Evolutionary conservation across 2,797 vertebrate genomes (phyloP).

Genomic region (Notolabrus celidotus): DNA sequence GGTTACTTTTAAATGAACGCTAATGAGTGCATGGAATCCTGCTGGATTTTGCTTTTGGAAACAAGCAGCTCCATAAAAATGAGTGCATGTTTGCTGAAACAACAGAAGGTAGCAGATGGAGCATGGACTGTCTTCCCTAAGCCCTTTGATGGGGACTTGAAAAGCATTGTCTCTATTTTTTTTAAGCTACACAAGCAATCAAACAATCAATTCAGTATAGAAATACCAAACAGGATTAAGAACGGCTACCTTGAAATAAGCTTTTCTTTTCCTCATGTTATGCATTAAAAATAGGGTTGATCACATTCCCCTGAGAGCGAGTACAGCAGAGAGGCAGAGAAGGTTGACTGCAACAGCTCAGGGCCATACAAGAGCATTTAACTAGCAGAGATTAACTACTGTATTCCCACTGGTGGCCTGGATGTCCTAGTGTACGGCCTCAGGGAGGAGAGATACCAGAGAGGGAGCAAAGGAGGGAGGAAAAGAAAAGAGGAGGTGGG

Average conservation of each 20-base stretch:
- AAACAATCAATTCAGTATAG: conserved; percentile 42
- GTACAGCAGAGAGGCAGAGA: conserved; percentile 63
- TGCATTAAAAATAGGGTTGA: conserved; percentile 60
- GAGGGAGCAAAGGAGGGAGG: conserved; percentile 29
- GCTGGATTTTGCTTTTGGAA: conserved; percentile 25
- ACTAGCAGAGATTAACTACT: conserved; percentile 82
- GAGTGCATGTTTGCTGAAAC: conserved; percentile 20
- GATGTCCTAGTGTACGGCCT: conserved; percentile 78
- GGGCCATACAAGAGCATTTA: conserved; percentile 82
- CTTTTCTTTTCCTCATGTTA: conserved; percentile 46
- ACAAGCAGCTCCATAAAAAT: conserved; percentile 13
- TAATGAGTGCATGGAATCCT: conserved; percentile 47
- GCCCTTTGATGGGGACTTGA: conserved; percentile 7
- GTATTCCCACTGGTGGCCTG: conserved; percentile 77
- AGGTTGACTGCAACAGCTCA: conserved; percentile 74
- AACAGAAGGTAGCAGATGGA: conserved; percentile 23
- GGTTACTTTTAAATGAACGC: conserved; percentile 54
- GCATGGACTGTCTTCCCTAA: conserved; percentile 1
- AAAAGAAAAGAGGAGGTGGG: conserved; percentile 18
- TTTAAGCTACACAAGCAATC: conserved; percentile 8
- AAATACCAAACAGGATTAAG: conserved; percentile 40
- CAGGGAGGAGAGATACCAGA: conserved; percentile 57
- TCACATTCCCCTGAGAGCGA: conserved; percentile 54
- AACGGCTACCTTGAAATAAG: conserved; percentile 48
- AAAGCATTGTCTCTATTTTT: neutral